phyloP scores from a whole-genome alignment of 2,888 invertebrate species.

The Meganola albula region DNA sequence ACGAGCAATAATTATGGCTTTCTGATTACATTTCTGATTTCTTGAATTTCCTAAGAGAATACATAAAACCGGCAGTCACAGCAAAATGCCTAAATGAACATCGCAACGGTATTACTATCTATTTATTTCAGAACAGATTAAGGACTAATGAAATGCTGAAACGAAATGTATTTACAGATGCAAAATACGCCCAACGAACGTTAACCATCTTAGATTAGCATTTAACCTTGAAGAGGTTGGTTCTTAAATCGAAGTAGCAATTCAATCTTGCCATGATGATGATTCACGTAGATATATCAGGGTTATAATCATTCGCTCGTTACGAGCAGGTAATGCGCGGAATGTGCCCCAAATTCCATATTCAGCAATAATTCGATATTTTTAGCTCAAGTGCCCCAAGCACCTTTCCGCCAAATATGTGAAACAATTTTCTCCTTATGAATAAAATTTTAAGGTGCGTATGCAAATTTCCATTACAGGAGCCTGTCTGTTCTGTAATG shows the following conservation, averaged over 20 bases:
- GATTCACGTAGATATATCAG: not conserved
- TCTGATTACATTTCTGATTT: too few species aligned
- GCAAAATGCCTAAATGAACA: too few species aligned
- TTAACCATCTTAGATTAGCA: slow-evolving; percentile 12
- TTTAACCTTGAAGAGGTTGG: slow-evolving; percentile 10
- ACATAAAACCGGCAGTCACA: too few species aligned
- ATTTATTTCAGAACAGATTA: too few species aligned
- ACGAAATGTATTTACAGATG: slow-evolving; percentile 4
- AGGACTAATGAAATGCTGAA: too few species aligned
- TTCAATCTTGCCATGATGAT: slow-evolving; percentile 15
- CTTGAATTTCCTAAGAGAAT: too few species aligned
- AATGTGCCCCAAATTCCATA: slow-evolving; percentile 49
- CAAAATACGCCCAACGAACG: slow-evolving; percentile 5
- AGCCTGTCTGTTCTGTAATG: slow-evolving; percentile 60
- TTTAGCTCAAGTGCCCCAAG: slow-evolving; percentile 48
- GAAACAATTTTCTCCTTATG: slow-evolving; percentile 75
- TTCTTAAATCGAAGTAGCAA: slow-evolving; percentile 23
- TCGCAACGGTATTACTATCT: too few species aligned
- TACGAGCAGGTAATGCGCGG: slow-evolving; percentile 44
- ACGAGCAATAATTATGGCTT: too few species aligned
- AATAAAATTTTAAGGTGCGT: slow-evolving; percentile 74
- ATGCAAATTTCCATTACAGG: slow-evolving; percentile 73
- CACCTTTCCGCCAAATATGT: slow-evolving; percentile 40
- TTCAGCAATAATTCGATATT: slow-evolving; percentile 66
- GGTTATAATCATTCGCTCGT: slow-evolving; percentile 38